Evolutionary conservation across 2,888 invertebrate species (phyloP).

Genomic region (Philopedon plagiatum): DNA sequence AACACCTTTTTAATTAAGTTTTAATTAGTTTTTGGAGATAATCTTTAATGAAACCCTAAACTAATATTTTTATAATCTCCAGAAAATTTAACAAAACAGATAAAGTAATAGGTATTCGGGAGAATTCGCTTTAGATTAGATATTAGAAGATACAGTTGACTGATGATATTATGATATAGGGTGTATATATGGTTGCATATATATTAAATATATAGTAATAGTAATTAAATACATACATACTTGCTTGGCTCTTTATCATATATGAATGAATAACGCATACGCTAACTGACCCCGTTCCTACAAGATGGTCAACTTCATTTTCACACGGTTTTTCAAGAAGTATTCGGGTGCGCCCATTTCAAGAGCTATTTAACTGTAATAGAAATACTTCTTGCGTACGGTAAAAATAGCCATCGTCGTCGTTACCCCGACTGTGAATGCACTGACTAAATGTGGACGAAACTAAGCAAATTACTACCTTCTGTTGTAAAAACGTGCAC

Average conservation of each 20-base stretch:
- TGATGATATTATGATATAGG: too few relatives aligned
- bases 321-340: neutral
- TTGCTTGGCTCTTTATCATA: conserved; percentile 2
- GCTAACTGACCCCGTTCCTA: conserved; percentile 7
- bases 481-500: conserved; percentile 29
- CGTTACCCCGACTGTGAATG: neutral
- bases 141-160: too few relatives aligned
- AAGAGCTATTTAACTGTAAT: neutral
- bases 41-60: too few relatives aligned
- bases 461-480: conserved; percentile 19
- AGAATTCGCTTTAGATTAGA: too few relatives aligned
- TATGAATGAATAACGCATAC: neutral
- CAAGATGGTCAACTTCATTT: neutral
- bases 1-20: too few relatives aligned
- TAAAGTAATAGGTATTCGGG: too few relatives aligned
- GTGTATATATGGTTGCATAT: conserved; percentile 3
- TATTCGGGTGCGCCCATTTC: neutral
- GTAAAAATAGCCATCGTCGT: conserved; percentile 1
- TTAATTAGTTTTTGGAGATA: too few relatives aligned
- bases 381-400: neutral
- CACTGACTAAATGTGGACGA: conserved; percentile 4
- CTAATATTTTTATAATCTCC: too few relatives aligned
- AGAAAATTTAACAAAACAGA: too few relatives aligned
- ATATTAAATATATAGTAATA: neutral
- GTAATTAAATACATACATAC: neutral